Evolutionary conservation across 1,140 invertebrate genomes (phyloP), one percentile per base, ranked within the genome.

Genomic region (Arctopsyche grandis): DNA sequence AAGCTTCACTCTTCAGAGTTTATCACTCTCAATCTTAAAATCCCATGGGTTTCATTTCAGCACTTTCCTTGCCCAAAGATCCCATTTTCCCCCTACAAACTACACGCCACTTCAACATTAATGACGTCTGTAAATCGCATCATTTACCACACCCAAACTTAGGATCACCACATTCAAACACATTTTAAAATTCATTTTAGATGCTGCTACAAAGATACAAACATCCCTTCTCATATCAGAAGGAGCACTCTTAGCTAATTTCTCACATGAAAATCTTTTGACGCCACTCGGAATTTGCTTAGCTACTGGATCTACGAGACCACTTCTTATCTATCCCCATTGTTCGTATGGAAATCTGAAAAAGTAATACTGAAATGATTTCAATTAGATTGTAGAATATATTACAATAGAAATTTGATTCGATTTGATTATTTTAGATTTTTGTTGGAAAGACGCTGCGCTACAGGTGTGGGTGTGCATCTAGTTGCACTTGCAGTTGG

Each of bases 401-500:
- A n/a, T n/a, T n/a, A n/a, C n/a, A 14, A 52, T 12, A 12, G 12
- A 52, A 52, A 52, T 5, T 52, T 52, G 12, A 52, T 52, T 1
- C 10, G 16, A 52, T 12, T 52, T 52, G 16, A 52, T 52, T 52
- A 52, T 71, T 71, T 38, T 56, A 80, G 81, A 21, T 83, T 79
- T 46, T 63, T 81, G 24, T 29, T 70, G 16, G 76, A 81, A 19
- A 44, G 78, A 29, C 46, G 78, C 22, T 75, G 70, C 16, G 56
- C 76, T 21, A 29, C 29, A 0, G 75, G 76, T 21, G 58, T 29
- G 0, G 94, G 96, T 0, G 92, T 96, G 83, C 96, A 98, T 84
- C 88, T 98, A 69, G 96, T 98, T 0, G 94, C 96, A 83, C 93
- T 98, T 86, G 95, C 94, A 21, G 92, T 97, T 44, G 96, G 98